Conservation (phyloP, 2,797 vertebrate genomes). For the Jordanella pulchra region DNA sequence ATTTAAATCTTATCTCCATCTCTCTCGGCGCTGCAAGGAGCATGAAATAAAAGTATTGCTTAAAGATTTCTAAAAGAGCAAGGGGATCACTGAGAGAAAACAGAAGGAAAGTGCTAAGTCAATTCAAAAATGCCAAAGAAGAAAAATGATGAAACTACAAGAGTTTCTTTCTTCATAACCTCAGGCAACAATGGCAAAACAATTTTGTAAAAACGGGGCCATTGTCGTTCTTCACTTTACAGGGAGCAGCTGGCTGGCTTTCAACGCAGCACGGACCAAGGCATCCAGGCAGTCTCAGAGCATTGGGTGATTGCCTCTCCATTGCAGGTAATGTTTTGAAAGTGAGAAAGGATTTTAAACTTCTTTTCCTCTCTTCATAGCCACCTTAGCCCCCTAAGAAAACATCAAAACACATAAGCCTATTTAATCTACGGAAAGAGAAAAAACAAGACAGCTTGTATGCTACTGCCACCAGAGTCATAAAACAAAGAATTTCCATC, state of each 20-base stretch:
- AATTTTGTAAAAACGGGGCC: constrained; percentile 48
- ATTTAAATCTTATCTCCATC: constrained; percentile 63
- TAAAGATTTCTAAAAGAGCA: constrained; percentile 47
- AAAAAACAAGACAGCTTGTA: constrained; percentile 44
- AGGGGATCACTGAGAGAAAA: constrained; percentile 24
- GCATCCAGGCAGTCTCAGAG: constrained; percentile 42
- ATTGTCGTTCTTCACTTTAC: constrained; percentile 37
- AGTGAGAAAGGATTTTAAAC: constrained; percentile 51
- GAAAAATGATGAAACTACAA: constrained; percentile 50
- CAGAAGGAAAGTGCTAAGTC: constrained; percentile 40
- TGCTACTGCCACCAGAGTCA: constrained; percentile 24
- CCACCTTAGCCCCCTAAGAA: constrained; percentile 64
- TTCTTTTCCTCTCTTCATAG: constrained; percentile 48
- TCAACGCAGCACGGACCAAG: constrained; percentile 36
- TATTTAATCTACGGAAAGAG: constrained; percentile 65
- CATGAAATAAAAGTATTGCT: constrained; percentile 54
- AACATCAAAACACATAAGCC: constrained; percentile 67
- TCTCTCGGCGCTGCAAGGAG: constrained; percentile 49
- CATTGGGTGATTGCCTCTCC: constrained; percentile 50
- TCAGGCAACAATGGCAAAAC: constrained; percentile 41
- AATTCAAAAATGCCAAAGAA: constrained; percentile 62
- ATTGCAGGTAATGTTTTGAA: constrained; percentile 58
- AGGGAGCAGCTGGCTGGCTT: constrained; percentile 37
- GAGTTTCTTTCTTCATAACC: constrained; percentile 50
- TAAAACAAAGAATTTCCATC: neutral